Evolutionary conservation across 92 coral and sea anemone species (phyloP), one percentile per base, ranked within the genome.

Genomic region (Blastomussa wellsi): DNA sequence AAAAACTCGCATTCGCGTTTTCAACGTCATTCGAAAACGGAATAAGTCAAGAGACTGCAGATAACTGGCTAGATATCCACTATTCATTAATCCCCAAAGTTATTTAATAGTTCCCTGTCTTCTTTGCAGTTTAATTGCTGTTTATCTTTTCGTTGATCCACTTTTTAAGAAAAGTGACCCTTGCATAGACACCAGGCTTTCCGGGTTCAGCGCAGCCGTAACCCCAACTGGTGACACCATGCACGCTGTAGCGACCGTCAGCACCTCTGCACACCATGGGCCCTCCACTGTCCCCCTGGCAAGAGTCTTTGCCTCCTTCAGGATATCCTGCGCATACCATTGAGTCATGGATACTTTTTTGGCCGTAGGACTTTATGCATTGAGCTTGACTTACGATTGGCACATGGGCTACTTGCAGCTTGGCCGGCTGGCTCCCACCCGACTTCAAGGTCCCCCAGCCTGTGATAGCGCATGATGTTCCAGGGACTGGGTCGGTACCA

Each of bases 151-250:
- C 32, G 17, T 47, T 22, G 10, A 85, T 41, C 88, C 88, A 85
- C 7, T 66, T 33, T 29, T 1, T 1, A 42, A 78, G 77, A 28
- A 41, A 65, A 0, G 20, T 22, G 31, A 85, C 88, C 24, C 78
- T 65, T 55, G 88, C 88, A 65, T 85, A 85, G 49, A 85, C 88
- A n/a, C 88, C 88, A 16, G 35, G 52, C 52, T 35, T 77, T 17
- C 52, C 52, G 5, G 64, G 22, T 2, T 5, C 67, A n/a, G 88
- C 88, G 29, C 88, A 85, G 15, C 88, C 82, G 28, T 26, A 42
- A 0, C 88, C 88, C 88, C 88, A 85, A 71, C 88, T 85, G 55
- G 88, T 85, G 17, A 85, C 78, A 26, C 88, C 88, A 22, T 85
- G 88, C 1, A 85, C 49, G 26, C 48, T 51, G 32, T 77, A 85